Percentiles rank a stretch among this genome's conserved stretches.
phyloP scores from a whole-genome alignment of 2,113 vertebrate genomes.

The Barbus barbus region DNA sequence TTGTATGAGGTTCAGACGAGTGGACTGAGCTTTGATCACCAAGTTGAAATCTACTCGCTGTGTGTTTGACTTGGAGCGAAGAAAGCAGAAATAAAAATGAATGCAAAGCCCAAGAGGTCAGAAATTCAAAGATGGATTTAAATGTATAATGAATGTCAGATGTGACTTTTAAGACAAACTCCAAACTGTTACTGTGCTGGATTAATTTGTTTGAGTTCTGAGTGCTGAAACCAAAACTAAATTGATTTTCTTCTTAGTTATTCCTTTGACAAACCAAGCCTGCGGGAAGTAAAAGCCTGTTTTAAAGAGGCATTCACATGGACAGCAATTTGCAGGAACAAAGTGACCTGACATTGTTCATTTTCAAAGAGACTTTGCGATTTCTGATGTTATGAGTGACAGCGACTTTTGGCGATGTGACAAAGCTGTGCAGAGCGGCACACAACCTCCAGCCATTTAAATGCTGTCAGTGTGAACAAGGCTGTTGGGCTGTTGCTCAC shows the following conservation, averaged over 20 bases:
- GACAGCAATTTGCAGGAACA: constrained; percentile 2
- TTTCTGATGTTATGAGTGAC: background rate
- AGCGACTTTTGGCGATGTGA: background rate
- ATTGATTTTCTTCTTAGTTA: background rate
- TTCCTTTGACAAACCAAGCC: background rate
- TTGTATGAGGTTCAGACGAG: background rate
- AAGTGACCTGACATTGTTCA: background rate
- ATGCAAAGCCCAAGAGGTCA: constrained; percentile 5
- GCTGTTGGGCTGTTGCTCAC: no score
- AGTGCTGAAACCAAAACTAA: background rate
- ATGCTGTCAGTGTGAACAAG: no score
- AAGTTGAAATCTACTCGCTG: background rate
- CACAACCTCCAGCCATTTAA: no score
- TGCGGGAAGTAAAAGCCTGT: background rate
- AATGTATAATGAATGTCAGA: constrained; percentile 24
- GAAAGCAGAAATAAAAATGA: background rate
- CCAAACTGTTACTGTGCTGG: background rate
- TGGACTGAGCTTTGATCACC: constrained; percentile 9
- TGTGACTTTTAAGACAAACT: background rate
- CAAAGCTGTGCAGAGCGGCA: background rate
- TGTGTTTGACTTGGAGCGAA: background rate
- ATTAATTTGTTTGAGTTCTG: background rate
- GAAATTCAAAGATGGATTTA: background rate
- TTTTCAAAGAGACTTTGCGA: background rate
- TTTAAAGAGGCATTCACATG: background rate